Conservation (phyloP, 1,140 invertebrate species). For the Aradophagus sp. region DNA sequence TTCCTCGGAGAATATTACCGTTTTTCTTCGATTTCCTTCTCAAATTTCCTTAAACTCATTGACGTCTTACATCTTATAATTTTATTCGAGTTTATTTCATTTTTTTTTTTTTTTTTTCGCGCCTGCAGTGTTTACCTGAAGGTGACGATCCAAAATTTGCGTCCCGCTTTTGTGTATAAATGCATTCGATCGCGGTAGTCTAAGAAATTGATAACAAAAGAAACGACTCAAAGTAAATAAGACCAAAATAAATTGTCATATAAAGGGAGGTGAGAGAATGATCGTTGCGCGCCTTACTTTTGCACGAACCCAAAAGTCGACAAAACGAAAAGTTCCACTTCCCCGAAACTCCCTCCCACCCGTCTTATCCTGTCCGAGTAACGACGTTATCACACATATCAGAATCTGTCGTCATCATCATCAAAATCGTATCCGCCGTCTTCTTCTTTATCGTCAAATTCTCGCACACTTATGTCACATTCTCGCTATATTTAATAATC, state of each 20-base stretch:
- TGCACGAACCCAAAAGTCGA: constrained; percentile 49
- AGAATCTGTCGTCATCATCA: constrained; percentile 48
- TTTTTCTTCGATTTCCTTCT: constrained; percentile 17
- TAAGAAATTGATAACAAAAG: constrained; percentile 8
- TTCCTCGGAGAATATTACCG: constrained; percentile 62
- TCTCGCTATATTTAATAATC: constrained; percentile 44
- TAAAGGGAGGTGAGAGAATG: constrained; percentile 17
- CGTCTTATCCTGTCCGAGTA: constrained; percentile 47
- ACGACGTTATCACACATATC: constrained; percentile 55
- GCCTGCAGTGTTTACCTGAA: constrained; percentile 10
- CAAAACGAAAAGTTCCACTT: constrained; percentile 19
- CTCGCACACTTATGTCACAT: constrained; percentile 32
- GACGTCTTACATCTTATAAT: constrained; percentile 24
- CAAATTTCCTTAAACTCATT: constrained; percentile 14
- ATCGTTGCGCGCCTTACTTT: constrained; percentile 16
- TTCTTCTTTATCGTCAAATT: constrained; percentile 23
- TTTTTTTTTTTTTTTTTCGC: too few species aligned
- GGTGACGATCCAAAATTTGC: background rate
- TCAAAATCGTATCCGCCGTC: constrained; percentile 32
- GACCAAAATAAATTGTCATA: too few species aligned
- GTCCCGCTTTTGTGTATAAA: constrained; percentile 30
- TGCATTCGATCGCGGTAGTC: constrained; percentile 20
- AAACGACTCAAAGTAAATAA: too few species aligned
- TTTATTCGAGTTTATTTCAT: constrained; percentile 12
- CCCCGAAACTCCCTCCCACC: constrained; percentile 41